Conservation (phyloP, 2,113 vertebrate genomes). For the Muscicapa adusta region DNA sequence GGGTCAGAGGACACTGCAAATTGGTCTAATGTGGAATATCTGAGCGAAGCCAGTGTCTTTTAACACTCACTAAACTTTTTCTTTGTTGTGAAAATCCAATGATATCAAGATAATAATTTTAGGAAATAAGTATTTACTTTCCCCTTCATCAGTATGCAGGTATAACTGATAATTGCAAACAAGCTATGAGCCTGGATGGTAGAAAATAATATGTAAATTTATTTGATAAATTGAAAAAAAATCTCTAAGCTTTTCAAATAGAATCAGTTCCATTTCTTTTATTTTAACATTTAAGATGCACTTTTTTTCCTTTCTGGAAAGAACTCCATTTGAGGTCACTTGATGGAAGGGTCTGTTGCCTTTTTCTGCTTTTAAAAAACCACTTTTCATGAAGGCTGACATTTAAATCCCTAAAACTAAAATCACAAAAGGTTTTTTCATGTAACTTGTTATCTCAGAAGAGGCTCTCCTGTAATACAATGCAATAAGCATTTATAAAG, state of each 20-base stretch:
- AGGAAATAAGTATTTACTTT: neutral
- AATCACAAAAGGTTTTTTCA: neutral
- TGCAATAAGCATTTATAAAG: neutral
- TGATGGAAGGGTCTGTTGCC: neutral
- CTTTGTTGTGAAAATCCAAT: neutral
- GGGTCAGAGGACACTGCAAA: neutral
- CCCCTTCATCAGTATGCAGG: neutral
- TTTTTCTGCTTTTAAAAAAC: neutral
- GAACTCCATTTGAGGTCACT: neutral
- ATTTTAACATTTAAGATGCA: neutral
- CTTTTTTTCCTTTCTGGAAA: neutral
- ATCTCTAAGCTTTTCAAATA: fast-evolving
- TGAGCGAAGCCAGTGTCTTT: neutral
- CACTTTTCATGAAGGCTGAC: neutral
- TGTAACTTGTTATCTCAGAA: neutral
- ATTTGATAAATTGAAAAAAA: neutral
- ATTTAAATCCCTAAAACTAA: constrained; percentile 15
- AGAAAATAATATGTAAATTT: neutral
- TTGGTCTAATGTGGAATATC: neutral
- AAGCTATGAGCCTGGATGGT: neutral
- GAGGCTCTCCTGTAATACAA: neutral
- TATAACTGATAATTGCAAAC: neutral
- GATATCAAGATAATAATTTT: neutral
- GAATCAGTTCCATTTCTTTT: neutral
- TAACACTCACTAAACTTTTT: neutral